A percentile compares a stretch with the other conserved stretches of the same genome.
Conservation (phyloP, 2,113 vertebrate genomes). For the Melanocharis versteri region DNA sequence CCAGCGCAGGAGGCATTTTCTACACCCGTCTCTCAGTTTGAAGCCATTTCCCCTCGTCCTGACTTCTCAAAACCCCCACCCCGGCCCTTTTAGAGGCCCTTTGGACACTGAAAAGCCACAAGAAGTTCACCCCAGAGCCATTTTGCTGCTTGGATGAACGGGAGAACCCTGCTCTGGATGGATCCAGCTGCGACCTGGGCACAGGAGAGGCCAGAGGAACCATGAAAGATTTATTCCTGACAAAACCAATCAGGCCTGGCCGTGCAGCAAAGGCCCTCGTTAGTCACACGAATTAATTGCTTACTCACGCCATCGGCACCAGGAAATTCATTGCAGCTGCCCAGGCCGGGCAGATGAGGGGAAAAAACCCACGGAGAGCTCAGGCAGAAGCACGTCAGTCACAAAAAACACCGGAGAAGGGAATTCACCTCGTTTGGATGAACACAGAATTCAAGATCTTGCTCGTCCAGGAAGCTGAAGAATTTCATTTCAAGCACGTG, state of each 20-base stretch:
- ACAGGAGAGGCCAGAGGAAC: background rate
- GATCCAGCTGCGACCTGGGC: background rate
- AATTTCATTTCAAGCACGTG: background rate
- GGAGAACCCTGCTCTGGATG: background rate
- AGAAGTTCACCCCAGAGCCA: rapidly evolving
- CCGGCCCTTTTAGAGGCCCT: background rate
- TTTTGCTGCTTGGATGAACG: rapidly evolving
- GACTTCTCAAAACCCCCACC: background rate
- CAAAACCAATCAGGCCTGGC: background rate
- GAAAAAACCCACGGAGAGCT: background rate
- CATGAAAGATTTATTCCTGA: background rate
- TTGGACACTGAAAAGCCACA: background rate
- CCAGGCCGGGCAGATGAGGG: background rate
- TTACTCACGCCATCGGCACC: background rate
- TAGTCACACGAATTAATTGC: background rate
- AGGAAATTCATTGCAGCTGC: background rate
- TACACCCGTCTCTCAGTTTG: rapidly evolving
- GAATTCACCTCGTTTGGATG: background rate
- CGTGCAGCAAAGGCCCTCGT: background rate
- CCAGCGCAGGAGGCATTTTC: too few relatives aligned
- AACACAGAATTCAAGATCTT: background rate
- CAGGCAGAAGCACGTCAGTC: background rate
- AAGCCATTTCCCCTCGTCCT: background rate
- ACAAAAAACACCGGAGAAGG: background rate
- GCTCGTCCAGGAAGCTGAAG: background rate